A percentile compares a stretch with the other conserved stretches of the same genome.
Conservation (phyloP, 2,113 vertebrate species). For the Amphilophus citrinellus region DNA sequence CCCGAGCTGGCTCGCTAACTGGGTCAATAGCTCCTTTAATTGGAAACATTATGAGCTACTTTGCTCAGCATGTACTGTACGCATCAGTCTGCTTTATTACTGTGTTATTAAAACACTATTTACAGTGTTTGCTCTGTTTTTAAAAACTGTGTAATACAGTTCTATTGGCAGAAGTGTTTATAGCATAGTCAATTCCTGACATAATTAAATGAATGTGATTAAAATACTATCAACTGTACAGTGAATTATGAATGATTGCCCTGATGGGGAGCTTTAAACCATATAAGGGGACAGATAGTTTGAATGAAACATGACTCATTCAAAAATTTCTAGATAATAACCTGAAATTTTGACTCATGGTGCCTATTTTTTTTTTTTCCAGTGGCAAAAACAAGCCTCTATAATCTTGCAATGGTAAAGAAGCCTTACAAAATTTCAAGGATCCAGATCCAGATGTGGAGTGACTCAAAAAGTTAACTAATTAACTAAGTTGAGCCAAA, state of each 20-base stretch:
- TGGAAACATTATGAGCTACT: slow-evolving; percentile 53
- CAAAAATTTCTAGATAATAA: background rate
- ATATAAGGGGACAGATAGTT: background rate
- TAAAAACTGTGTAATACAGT: background rate
- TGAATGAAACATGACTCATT: background rate
- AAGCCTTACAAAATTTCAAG: background rate
- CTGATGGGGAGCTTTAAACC: background rate
- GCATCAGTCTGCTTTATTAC: background rate
- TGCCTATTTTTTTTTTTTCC: background rate
- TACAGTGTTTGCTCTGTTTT: background rate
- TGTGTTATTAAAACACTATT: slow-evolving; percentile 11
- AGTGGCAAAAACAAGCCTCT: background rate
- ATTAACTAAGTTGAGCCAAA: background rate
- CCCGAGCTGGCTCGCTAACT: slow-evolving; percentile 61
- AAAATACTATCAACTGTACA: background rate
- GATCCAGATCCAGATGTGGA: background rate
- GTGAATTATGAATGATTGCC: background rate
- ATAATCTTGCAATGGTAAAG: background rate
- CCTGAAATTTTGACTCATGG: background rate
- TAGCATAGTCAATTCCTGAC: background rate
- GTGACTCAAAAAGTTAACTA: background rate
- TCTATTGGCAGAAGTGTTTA: slow-evolving; percentile 9
- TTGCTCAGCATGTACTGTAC: slow-evolving; percentile 2
- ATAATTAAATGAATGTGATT: background rate
- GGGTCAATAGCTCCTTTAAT: slow-evolving; percentile 67